Percentiles rank a stretch among this genome's conserved stretches.
Conservation (phyloP, 2,888 invertebrate genomes). For the Allophyes oxyacanthae region DNA sequence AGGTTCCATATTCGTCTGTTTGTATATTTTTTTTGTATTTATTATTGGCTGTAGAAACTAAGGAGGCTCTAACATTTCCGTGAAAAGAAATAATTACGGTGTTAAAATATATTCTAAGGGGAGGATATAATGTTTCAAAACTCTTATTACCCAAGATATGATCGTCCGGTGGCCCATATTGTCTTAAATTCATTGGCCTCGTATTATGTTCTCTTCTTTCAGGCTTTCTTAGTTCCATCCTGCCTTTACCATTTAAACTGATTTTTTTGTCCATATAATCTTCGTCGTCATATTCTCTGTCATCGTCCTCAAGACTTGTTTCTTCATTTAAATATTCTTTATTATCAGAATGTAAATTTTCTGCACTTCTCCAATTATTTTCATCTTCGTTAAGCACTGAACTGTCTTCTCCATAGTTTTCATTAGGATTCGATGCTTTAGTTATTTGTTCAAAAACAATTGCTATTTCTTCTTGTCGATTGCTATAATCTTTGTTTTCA, state of each 20-base stretch:
- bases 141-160: conserved; percentile 29
- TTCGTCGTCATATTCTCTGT: conserved; percentile 16
- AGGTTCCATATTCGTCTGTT: no score
- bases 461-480: conserved; percentile 19
- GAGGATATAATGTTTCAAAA: background rate
- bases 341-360: conserved; percentile 13
- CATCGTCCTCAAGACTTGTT: conserved; percentile 13
- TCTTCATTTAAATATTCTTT: conserved; percentile 23
- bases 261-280: conserved; percentile 31
- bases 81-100: no score
- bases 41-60: no score
- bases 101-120: no score
- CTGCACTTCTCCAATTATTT: conserved; percentile 37
- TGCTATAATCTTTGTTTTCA: conserved; percentile 6
- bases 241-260: conserved; percentile 8
- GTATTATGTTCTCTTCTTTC: conserved; percentile 8
- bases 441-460: conserved; percentile 20
- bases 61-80: no score
- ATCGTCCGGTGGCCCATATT: conserved; percentile 16
- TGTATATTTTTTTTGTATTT: background rate
- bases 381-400: conserved; percentile 7
- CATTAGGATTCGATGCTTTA: conserved; percentile 4
- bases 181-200: conserved; percentile 8
- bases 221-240: conserved; percentile 24
- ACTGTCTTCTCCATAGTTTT: conserved; percentile 10